Conservation (phyloP, 2,797 vertebrate species). For the Sitta carolinensis region DNA sequence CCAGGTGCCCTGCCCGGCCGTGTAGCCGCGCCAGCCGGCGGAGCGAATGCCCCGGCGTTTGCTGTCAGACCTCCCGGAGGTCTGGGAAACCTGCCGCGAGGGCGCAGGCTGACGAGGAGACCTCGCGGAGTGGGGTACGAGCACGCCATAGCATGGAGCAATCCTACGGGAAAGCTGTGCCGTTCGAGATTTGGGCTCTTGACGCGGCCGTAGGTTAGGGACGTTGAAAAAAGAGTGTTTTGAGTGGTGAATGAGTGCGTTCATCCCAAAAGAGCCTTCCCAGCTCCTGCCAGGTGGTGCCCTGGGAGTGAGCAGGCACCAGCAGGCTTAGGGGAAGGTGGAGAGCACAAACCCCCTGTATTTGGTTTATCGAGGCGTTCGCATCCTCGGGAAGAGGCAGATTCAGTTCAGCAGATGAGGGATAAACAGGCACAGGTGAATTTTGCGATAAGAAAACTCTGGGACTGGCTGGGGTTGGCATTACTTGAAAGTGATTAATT, state of each 20-base stretch:
- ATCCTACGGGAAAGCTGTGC: not conserved
- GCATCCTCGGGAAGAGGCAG: not conserved
- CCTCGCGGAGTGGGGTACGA: not conserved
- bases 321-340: not conserved
- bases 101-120: not conserved
- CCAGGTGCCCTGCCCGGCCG: not conserved
- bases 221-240: not conserved
- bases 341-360: not conserved
- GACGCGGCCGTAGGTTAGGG: not conserved
- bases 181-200: not conserved
- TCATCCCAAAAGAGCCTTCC: not conserved
- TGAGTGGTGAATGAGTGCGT: not conserved
- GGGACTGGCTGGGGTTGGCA: not conserved
- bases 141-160: not conserved
- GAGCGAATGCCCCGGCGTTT: not conserved
- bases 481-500: constrained; percentile 6
- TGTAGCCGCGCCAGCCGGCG: not conserved
- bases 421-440: constrained; percentile 30
- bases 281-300: not conserved
- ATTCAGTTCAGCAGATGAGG: not conserved
- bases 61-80: not conserved
- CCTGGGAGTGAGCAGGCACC: not conserved
- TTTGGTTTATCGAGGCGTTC: not conserved
- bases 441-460: constrained; percentile 27
- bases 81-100: not conserved